phyloP scores from a whole-genome alignment of 2,888 invertebrate species.

The Melikaiella ostensackeni region DNA sequence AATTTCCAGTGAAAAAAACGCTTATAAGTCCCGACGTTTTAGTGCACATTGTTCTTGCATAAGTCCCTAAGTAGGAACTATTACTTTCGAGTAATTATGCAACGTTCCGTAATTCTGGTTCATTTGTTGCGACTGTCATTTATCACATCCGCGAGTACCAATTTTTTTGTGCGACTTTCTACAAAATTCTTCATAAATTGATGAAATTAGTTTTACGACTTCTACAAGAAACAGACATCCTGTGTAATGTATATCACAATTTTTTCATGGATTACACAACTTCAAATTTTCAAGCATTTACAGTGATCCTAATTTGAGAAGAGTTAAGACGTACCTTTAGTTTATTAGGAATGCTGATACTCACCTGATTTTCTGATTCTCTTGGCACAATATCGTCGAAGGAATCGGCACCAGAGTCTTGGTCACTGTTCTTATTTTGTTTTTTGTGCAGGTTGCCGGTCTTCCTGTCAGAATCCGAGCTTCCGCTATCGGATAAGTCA shows the following conservation, averaged over 20 bases:
- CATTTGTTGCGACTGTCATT: neutral
- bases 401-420: slow-evolving; percentile 65
- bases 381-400: slow-evolving; percentile 55
- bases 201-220: neutral
- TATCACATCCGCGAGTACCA: slow-evolving; percentile 6
- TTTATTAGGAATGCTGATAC: neutral
- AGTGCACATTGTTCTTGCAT: slow-evolving; percentile 30
- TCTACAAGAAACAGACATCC: neutral
- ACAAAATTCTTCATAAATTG: neutral
- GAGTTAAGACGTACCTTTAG: no score
- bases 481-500: slow-evolving; percentile 84
- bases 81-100: slow-evolving; percentile 18
- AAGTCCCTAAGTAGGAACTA: slow-evolving; percentile 24
- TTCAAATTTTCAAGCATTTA: neutral
- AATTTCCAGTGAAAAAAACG: slow-evolving; percentile 14
- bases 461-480: slow-evolving; percentile 82
- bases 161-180: slow-evolving; percentile 26
- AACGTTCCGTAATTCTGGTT: slow-evolving; percentile 34
- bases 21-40: slow-evolving; percentile 29
- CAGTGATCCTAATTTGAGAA: no score
- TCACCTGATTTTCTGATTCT: slow-evolving; percentile 44
- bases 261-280: neutral
- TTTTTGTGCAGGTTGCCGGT: slow-evolving; percentile 20
- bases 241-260: neutral
- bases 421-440: slow-evolving; percentile 59